phyloP scores from a whole-genome alignment of 2,113 vertebrate genomes.

The Pachyramphus minor region DNA sequence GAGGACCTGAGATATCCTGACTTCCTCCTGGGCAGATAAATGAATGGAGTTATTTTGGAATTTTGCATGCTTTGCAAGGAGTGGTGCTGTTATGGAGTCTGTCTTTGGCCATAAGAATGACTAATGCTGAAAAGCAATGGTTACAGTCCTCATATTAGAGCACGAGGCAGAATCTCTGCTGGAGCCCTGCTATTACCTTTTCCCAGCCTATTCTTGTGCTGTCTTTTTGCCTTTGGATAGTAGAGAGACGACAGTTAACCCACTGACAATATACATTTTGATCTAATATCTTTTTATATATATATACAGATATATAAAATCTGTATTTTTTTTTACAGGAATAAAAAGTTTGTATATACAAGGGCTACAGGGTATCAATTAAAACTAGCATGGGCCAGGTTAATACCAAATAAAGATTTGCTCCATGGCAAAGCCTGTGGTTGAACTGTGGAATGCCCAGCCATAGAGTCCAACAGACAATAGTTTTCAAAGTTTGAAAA shows the following conservation, averaged over 20 bases:
- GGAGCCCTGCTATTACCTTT: background rate
- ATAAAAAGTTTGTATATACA: background rate
- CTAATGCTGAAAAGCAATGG: background rate
- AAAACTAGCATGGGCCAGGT: background rate
- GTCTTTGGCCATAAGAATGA: background rate
- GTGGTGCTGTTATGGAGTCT: background rate
- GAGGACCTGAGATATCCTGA: background rate
- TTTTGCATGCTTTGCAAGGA: background rate
- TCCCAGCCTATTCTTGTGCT: background rate
- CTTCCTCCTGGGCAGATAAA: background rate
- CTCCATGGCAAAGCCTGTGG: background rate
- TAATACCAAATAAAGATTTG: background rate
- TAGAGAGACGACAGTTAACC: background rate
- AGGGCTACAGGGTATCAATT: background rate
- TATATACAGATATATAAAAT: background rate
- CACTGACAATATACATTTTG: background rate
- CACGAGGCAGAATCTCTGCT: background rate
- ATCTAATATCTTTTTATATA: background rate
- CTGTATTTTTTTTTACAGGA: background rate
- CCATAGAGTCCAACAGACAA: background rate
- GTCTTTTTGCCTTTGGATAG: background rate
- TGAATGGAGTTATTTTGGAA: background rate
- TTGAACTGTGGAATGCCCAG: background rate
- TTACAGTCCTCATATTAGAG: rapidly evolving
- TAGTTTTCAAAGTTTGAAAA: background rate